Conservation (phyloP, 2,113 vertebrate genomes). For the Rhizomys pruinosus region DNA sequence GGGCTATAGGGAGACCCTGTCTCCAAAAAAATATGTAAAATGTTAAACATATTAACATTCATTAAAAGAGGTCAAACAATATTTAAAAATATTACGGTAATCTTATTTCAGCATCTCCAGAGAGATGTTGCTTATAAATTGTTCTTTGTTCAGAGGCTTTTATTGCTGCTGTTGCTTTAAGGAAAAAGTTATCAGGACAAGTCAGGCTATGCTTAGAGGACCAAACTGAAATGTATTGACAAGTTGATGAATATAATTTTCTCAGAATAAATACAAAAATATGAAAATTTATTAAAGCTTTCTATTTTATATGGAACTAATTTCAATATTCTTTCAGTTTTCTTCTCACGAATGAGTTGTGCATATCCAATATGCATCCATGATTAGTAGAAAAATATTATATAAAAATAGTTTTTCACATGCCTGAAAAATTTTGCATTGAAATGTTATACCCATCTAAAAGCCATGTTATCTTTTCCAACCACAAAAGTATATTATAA, state of each 20-base stretch:
- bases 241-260: constrained; percentile 18
- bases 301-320: background rate
- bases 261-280: constrained; percentile 24
- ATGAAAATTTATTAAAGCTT: background rate
- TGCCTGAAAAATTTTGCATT: background rate
- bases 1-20: too few relatives aligned
- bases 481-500: background rate
- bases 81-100: background rate
- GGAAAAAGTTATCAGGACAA: background rate
- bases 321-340: background rate
- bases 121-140: background rate
- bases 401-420: background rate
- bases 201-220: background rate
- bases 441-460: background rate
- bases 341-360: background rate
- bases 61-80: background rate
- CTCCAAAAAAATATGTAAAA: too few relatives aligned
- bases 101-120: background rate
- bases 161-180: background rate
- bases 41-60: background rate
- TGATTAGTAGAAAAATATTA: background rate
- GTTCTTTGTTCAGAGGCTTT: background rate
- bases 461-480: background rate
- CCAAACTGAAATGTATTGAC: background rate
- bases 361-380: background rate